Evolutionary conservation across 2,888 invertebrate species (phyloP), one percentile per base, ranked within the genome.

Genomic region (Piscicola geometra): DNA sequence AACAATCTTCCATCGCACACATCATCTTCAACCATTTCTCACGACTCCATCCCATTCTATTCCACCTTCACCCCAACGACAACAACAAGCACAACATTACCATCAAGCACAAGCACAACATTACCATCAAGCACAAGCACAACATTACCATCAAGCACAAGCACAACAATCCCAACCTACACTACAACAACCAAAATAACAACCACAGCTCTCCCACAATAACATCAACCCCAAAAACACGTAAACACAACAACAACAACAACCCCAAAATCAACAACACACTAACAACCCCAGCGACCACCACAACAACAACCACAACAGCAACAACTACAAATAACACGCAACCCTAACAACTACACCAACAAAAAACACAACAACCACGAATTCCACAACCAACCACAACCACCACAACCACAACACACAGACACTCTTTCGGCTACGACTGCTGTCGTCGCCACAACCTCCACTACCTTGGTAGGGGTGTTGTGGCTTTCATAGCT

Each of bases 391-490:
- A 25, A 5, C 3, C 60, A 56, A 3, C 9, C n/a, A 25, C 21
- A 56, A 5, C 9, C 25, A 56, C 9, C 9, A 47, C 50, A 15
- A 47, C 50, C 21, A 21, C 50, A 25, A 33, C 69, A 41, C 35
- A 32, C 75, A 93, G 93, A 83, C 88, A 92, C 86, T 93, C 93
- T 0, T 94, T 90, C 84, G 93, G 93, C 12, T 95, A 93, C 83
- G 90, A 94, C 83, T 92, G 93, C 83, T 89, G 89, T 80, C 91
- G 90, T 81, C 88, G 90, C 77, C 92, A 90, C 83, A 95, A 95
- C 84, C 85, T 95, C 66, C 90, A 91, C 78, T 88, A 91, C 2
- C 88, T 91, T 66, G 92, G 93, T 83, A 88, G 90, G 1, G 86
- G 90, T 18, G 91, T 90, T 0, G 84, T 94, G 1, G 88, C 92